Percentiles rank a stretch among this genome's conserved stretches.
Conservation (phyloP, 2,113 vertebrate species). For the Lamprologus speciosus region DNA sequence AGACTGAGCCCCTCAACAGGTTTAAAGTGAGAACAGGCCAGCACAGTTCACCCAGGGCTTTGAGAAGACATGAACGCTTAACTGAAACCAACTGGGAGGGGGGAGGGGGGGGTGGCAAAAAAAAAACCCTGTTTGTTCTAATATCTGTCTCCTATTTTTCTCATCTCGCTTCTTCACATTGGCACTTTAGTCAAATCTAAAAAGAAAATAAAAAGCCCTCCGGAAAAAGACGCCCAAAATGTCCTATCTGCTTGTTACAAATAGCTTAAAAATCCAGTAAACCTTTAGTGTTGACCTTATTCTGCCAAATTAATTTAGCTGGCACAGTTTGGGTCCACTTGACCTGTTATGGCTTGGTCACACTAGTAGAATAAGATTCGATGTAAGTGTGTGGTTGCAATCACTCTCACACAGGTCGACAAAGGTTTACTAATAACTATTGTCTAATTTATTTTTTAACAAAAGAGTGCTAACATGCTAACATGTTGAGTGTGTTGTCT, state of each 20-base stretch:
- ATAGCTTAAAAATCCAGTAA: background rate
- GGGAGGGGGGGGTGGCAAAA: background rate
- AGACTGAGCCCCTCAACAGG: background rate
- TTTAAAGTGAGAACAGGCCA: background rate
- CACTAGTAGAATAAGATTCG: background rate
- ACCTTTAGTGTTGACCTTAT: background rate
- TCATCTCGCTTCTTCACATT: background rate
- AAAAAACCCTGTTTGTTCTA: rapidly evolving
- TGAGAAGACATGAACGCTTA: background rate
- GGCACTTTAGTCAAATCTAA: background rate
- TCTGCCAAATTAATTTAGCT: background rate
- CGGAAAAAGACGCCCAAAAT: background rate
- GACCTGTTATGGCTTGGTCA: background rate
- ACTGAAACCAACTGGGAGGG: background rate
- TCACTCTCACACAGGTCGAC: background rate
- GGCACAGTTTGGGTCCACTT: background rate
- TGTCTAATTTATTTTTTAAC: background rate
- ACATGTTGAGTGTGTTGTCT: background rate
- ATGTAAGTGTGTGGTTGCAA: background rate
- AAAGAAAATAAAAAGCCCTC: background rate
- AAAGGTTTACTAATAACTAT: background rate
- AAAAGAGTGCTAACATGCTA: background rate
- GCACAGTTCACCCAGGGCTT: background rate
- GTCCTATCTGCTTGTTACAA: background rate
- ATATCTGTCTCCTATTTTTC: background rate